Percentiles rank a stretch among this genome's conserved stretches.
Conservation (phyloP, 2,113 vertebrate genomes). For the Salminus brasiliensis region DNA sequence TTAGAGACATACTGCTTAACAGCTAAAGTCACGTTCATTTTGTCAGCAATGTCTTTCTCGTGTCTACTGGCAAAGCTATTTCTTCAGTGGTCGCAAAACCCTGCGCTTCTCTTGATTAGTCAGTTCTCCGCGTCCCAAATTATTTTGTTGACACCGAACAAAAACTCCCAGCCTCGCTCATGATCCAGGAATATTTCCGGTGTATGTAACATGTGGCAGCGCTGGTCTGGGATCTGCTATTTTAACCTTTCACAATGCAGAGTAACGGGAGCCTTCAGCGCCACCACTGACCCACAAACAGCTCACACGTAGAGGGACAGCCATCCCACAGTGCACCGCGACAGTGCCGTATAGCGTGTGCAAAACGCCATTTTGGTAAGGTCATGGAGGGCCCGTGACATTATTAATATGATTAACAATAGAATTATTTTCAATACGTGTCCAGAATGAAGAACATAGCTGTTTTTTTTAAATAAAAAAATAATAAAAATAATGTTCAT, state of each 20-base stretch:
- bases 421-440: too few species aligned
- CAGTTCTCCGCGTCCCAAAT: background rate
- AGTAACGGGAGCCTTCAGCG: background rate
- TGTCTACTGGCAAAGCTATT: too few species aligned
- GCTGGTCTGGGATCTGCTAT: conserved; percentile 31
- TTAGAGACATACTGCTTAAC: conserved; percentile 94
- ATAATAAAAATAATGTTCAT: too few species aligned
- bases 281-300: conserved; percentile 34
- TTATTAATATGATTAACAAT: too few species aligned
- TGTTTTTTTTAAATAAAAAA: too few species aligned
- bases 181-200: conserved; percentile 39
- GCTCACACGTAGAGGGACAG: background rate
- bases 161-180: background rate
- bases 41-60: conserved; percentile 30
- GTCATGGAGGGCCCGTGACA: background rate
- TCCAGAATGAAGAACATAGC: too few species aligned
- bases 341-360: background rate
- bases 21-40: conserved; percentile 93
- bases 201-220: background rate
- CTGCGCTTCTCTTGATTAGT: background rate
- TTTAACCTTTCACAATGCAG: too few species aligned
- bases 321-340: conserved; percentile 41
- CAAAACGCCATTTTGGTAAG: conserved; percentile 45
- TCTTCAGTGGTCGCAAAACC: too few species aligned
- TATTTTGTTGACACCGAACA: conserved; percentile 35